These are phyloP conservation scores for Entelurus aequoreus DNA, from an alignment of 2,113 vertebrate genomes.

Conservation along the genomic window DNA sequence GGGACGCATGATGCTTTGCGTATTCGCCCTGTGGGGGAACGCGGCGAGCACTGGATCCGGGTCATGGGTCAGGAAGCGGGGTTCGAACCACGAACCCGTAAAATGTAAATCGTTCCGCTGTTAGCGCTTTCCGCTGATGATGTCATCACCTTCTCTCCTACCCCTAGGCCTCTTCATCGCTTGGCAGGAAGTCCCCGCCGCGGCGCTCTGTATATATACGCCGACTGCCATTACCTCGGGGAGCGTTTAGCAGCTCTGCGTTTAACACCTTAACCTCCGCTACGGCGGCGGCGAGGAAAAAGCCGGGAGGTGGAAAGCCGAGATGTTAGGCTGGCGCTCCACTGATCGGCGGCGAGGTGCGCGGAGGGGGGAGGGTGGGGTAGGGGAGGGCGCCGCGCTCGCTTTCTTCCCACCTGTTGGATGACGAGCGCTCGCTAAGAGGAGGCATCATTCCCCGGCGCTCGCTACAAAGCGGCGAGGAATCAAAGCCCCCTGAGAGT, in stretches of 20 bases:
- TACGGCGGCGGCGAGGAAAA: conserved; percentile 49
- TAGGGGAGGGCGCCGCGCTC: conserved; percentile 34
- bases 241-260: conserved; percentile 71
- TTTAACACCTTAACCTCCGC: conserved; percentile 72
- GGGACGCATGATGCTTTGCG: no score
- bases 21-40: no score
- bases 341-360: conserved; percentile 55
- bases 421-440: conserved; percentile 65
- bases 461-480: conserved; percentile 70
- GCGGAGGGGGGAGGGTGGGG: conserved; percentile 4
- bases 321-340: conserved; percentile 56
- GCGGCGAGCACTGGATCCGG: no score
- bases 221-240: conserved; percentile 66
- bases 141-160: background rate
- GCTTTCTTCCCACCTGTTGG: conserved; percentile 67
- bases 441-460: conserved; percentile 66
- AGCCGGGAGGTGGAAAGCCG: conserved; percentile 63
- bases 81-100: no score
- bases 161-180: conserved; percentile 26
- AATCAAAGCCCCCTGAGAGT: conserved; percentile 69
- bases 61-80: no score
- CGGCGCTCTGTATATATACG: conserved; percentile 46
- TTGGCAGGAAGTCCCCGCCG: conserved; percentile 39
- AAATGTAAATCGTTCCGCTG: no score
- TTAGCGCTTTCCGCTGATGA: conserved; percentile 4